phyloP scores from a whole-genome alignment of 1,140 invertebrate species.

The Drosophila murphyi region DNA sequence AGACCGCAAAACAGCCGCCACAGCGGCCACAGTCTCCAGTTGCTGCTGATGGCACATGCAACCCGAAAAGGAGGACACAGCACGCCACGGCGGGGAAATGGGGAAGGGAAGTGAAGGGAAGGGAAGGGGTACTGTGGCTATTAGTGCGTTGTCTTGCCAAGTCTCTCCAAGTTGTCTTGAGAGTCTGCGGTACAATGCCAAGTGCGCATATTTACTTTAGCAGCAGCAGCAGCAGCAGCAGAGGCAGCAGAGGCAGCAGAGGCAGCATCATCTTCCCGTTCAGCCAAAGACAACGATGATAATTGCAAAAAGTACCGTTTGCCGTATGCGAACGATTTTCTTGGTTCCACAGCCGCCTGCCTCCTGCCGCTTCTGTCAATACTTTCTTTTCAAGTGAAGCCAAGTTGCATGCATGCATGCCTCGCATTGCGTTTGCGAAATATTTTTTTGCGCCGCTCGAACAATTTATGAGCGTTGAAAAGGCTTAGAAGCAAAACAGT shows the following conservation, averaged over 20 bases:
- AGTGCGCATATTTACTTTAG: conserved; percentile 79
- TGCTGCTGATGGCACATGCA: conserved; percentile 41
- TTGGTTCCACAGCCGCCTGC: conserved; percentile 19
- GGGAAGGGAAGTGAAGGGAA: background rate
- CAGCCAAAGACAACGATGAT: conserved; percentile 71
- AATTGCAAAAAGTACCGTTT: conserved; percentile 81
- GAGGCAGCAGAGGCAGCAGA: conserved; percentile 34
- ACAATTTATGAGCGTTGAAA: conserved; percentile 82
- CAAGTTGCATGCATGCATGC: conserved; percentile 33
- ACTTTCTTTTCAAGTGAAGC: conserved; percentile 42
- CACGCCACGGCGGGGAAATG: background rate
- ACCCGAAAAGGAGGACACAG: conserved; percentile 50
- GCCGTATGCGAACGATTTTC: conserved; percentile 75
- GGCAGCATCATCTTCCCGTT: conserved; percentile 33
- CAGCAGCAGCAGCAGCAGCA: conserved; percentile 39
- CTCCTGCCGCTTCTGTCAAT: conserved; percentile 19
- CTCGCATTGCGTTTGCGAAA: conserved; percentile 77
- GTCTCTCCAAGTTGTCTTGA: conserved; percentile 31
- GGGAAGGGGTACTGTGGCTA: conserved; percentile 48
- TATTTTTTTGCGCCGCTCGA: conserved; percentile 68
- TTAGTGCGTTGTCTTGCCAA: conserved; percentile 78
- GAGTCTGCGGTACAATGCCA: conserved; percentile 65
- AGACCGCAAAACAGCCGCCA: conserved; percentile 60
- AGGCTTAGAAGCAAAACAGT: conserved; percentile 59
- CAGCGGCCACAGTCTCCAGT: conserved; percentile 24